Percentiles rank a stretch among this genome's conserved stretches.
These are phyloP conservation scores for Tichodroma muraria DNA, from an alignment of 2,113 vertebrate species.

Conservation along the genomic window DNA sequence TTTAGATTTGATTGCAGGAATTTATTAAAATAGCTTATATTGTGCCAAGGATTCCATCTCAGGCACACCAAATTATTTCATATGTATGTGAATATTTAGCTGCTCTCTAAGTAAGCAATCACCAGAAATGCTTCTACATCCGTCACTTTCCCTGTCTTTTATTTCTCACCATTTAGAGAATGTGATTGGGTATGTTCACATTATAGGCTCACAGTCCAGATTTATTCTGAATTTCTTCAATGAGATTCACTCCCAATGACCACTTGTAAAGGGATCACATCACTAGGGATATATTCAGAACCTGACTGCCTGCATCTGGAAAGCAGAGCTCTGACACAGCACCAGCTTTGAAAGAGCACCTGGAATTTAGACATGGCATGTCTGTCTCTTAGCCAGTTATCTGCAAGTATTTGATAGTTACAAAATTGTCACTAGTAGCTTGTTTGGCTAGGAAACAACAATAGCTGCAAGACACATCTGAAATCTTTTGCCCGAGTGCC, in stretches of 20 bases:
- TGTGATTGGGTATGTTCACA: background rate
- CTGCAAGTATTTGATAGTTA: background rate
- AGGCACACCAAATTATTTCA: background rate
- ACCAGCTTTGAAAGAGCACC: background rate
- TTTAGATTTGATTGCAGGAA: background rate
- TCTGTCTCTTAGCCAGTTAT: background rate
- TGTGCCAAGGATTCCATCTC: background rate
- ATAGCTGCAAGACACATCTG: background rate
- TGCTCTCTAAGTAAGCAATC: background rate
- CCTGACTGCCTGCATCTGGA: background rate
- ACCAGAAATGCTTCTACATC: background rate
- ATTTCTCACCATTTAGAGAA: background rate
- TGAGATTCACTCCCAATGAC: background rate
- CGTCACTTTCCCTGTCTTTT: background rate
- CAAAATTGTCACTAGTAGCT: background rate
- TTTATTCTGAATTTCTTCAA: background rate
- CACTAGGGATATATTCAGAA: background rate
- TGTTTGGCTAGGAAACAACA: background rate
- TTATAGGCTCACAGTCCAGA: rapidly evolving
- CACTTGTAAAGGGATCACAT: background rate
- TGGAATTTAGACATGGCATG: background rate
- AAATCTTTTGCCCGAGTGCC: background rate
- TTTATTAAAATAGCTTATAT: background rate
- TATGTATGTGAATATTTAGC: background rate
- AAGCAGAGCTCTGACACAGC: background rate